phyloP scores from a whole-genome alignment of 2,797 vertebrate genomes.

The Hydrolagus colliei region DNA sequence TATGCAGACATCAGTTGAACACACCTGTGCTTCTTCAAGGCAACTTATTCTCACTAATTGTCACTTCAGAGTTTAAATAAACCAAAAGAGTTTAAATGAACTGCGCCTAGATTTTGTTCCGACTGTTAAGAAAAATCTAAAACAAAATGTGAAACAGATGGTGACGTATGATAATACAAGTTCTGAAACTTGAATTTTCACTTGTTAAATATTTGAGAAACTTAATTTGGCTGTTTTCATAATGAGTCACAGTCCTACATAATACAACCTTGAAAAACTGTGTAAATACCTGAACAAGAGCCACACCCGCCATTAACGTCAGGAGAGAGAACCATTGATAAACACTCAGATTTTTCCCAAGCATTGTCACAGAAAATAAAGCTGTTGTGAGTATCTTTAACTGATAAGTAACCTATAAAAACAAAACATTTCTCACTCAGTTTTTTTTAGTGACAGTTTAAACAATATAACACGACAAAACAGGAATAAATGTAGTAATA shows the following conservation, averaged over 20 bases:
- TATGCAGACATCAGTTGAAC: not conserved
- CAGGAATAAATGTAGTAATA: too few species aligned
- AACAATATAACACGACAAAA: too few species aligned
- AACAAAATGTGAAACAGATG: not conserved
- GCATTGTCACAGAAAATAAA: slow-evolving; percentile 93
- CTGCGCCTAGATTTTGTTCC: not conserved
- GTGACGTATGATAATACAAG: not conserved
- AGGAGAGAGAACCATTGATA: slow-evolving; percentile 94
- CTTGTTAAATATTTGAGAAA: not conserved
- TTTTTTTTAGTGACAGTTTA: slow-evolving; percentile 19
- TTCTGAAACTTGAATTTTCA: not conserved
- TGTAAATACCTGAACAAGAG: slow-evolving; percentile 82
- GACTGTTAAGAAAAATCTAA: slow-evolving; percentile 2
- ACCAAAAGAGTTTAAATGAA: not conserved
- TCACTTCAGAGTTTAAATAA: not conserved
- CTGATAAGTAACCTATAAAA: slow-evolving; percentile 87
- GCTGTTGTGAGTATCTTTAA: slow-evolving; percentile 97
- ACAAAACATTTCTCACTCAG: too few species aligned
- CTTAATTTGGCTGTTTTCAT: not conserved
- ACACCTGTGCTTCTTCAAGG: not conserved
- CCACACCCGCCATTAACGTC: slow-evolving; percentile 87
- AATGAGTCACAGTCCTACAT: not conserved
- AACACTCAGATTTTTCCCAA: slow-evolving; percentile 78
- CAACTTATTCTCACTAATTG: not conserved
- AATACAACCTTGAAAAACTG: not conserved